Percentiles rank a stretch among this genome's conserved stretches.
These are phyloP conservation scores for Herminia tarsipennalis DNA, from an alignment of 2,888 invertebrate genomes.

Conservation along the genomic window DNA sequence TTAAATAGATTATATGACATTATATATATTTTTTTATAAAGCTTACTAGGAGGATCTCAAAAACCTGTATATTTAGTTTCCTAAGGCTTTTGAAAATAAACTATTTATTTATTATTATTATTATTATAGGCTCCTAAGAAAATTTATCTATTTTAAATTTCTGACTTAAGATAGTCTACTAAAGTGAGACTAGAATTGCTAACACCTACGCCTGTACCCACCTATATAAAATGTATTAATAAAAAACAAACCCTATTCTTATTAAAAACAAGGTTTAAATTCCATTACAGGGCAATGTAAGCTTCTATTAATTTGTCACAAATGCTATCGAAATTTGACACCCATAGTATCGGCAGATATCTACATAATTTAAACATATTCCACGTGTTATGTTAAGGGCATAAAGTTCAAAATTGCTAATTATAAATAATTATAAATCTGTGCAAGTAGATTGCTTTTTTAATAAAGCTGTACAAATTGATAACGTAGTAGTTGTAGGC, in stretches of 20 bases:
- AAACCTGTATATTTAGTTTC: too few relatives aligned
- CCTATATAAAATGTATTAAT: background rate
- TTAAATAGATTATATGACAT: too few relatives aligned
- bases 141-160: too few relatives aligned
- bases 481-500: constrained; percentile 1
- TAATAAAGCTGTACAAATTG: constrained; percentile 15
- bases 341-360: constrained; percentile 22
- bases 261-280: background rate
- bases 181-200: background rate
- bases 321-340: constrained; percentile 38
- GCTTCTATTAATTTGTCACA: constrained; percentile 21
- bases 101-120: too few relatives aligned
- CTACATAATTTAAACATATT: constrained; percentile 2
- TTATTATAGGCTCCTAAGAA: too few relatives aligned
- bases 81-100: too few relatives aligned
- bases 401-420: constrained; percentile 23
- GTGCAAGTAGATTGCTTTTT: constrained; percentile 2
- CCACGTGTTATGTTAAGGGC: constrained; percentile 14
- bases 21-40: too few relatives aligned
- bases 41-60: too few relatives aligned
- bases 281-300: background rate
- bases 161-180: too few relatives aligned
- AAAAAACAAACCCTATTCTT: background rate
- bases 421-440: too few relatives aligned
- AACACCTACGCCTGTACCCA: constrained; percentile 23